Base-by-base conservation (phyloP, 2,888 invertebrate species). In the Rhingia campestris region DNA sequence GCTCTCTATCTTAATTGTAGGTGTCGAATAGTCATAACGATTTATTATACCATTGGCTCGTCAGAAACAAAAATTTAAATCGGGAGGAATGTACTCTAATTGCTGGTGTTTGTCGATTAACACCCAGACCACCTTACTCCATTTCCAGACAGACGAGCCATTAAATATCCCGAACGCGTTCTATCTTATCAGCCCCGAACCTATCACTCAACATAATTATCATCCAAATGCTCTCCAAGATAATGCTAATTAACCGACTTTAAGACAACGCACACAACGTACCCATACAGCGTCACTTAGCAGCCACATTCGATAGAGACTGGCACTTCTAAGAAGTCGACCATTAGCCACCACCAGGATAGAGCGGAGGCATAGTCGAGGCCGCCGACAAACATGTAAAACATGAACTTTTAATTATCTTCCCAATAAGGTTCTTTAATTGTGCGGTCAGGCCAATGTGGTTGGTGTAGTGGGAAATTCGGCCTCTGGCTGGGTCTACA, bases 401-500 rank as follows among this genome's bases (percentile, higher is more conserved):
- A 75, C 81, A 76, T 81, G 81, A 81, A 81, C 81, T 81, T 81
- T 81, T 81, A 81, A 81, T 81, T 81, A 81, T 76, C 75, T 39
- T 35, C 59, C 35, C 53, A 72, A 59, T 75, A 70, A 22, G 45
- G 69, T 63, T 69, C 63, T 58, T 47, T 53, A 43, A 67, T 63
- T 22, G 22, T 22, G 22, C 2, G 22, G 22, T 56, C 67, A 37
- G 2, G 14, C 35, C 32, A 22, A 41, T 6, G 47, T 47, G 12
- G 41, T 22, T 43, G 12, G 49, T 22, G 47, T 56, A 63, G 63
- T 64, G 53, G 45, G 59, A 75, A 76, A 70, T 70, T 81, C 45
- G 70, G 64, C 70, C 41, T 74, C 9, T 22, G 39, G 39, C 33
- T 12, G 14, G 35, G 39, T n/a, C 32, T 35, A 33, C 6, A 22